Evolutionary conservation across 2,113 vertebrate species (phyloP), one percentile per base, ranked within the genome.

Genomic region (Atlantisia rogersi): DNA sequence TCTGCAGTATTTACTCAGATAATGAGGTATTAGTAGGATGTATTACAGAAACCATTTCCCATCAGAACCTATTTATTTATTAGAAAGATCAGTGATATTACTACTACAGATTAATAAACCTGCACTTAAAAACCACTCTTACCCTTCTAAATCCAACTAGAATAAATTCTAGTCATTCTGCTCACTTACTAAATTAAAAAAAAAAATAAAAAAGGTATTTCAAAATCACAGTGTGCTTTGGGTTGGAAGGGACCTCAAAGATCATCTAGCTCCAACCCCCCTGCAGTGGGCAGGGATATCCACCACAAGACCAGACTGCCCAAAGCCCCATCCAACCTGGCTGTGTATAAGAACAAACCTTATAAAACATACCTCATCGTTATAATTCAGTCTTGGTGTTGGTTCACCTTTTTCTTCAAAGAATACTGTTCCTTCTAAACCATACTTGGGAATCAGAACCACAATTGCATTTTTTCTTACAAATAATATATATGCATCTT

Each of bases 401-500:
- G 97, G 95, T 96, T 99, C 99, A 96, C 98, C 98, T 95, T 99
- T 99, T 93, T 97, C 96, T 94, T 99, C 98, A 95, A 99, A 99
- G 96, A 99, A 99, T 26, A 99, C 99, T 0, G 99, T 99, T 79
- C 99, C 99, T 98, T 99, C 99, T 96, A 99, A 97, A 4, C 99
- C 99, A 75, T 99, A 99, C 96, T 99, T 99, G 10, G 99, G 99
- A 94, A 99, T 99, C 82, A 99, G 98, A 60, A 99, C 98, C 37
- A 99, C 99, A 96, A 99, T 98, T 5, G 99, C 99, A 86, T 99
- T 99, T 97, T 99, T 99, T 94, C 99, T 98, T 93, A 99, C 99
- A 97, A 99, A 99, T 14, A 99, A 98, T 95, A 99, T 96, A 67
- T 98, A 99, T 11, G 99, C 99, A 40, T 99, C 99, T 98, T 99